Evolutionary conservation across 2,888 invertebrate genomes (phyloP).

Genomic region (Carcina quercana): DNA sequence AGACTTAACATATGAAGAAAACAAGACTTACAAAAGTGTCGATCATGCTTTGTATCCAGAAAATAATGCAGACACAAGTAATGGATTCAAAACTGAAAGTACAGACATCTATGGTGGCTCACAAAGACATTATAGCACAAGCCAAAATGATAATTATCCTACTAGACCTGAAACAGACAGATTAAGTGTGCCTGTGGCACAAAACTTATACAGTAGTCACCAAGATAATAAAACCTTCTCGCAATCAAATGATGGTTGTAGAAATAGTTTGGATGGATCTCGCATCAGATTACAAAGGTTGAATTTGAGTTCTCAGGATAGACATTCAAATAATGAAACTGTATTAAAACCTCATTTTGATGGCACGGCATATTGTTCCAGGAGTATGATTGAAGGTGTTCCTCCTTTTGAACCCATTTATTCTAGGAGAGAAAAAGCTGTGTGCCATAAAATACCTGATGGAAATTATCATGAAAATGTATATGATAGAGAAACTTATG

Average conservation of each 20-base stretch:
- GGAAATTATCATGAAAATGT: constrained; percentile 55
- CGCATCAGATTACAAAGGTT: constrained; percentile 54
- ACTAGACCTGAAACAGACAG: constrained; percentile 51
- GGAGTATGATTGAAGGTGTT: constrained; percentile 41
- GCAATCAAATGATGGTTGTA: constrained; percentile 39
- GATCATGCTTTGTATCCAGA: constrained; percentile 67
- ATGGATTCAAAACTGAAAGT: constrained; percentile 44
- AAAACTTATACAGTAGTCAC: constrained; percentile 42
- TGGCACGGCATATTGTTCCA: constrained; percentile 41
- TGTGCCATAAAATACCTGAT: constrained; percentile 43
- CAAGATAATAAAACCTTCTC: constrained; percentile 45
- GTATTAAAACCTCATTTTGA: constrained; percentile 47
- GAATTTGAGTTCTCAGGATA: constrained; percentile 56
- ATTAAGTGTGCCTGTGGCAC: constrained; percentile 33
- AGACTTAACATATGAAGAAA: constrained; percentile 59
- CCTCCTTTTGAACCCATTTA: constrained; percentile 49
- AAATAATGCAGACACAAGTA: constrained; percentile 41
- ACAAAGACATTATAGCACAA: constrained; percentile 39
- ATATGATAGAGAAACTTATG: constrained; percentile 52
- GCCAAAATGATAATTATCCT: constrained; percentile 52
- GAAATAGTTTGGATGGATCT: constrained; percentile 46
- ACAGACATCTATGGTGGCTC: constrained; percentile 39
- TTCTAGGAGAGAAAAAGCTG: constrained; percentile 47
- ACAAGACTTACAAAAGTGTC: constrained; percentile 67
- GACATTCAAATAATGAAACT: constrained; percentile 49